A percentile compares a stretch with the other conserved stretches of the same genome.
phyloP scores from a whole-genome alignment of 2,888 invertebrate genomes.

The Acrobeloides nanus region DNA sequence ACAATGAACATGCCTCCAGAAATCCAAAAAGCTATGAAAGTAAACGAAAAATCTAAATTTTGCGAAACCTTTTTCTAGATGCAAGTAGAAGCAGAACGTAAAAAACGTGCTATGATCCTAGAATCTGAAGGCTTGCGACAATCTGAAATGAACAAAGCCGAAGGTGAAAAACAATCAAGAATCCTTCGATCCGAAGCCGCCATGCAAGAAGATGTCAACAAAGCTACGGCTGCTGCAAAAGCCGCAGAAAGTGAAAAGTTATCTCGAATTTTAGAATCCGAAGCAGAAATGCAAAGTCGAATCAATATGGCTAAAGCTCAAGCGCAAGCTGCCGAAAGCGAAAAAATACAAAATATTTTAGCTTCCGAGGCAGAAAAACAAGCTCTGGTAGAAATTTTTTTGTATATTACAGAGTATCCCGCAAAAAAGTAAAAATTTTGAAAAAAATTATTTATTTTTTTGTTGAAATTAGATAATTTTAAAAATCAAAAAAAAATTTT shows the following conservation, averaged over 20 bases:
- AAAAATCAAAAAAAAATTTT: too few species aligned
- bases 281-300: too few species aligned
- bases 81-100: slow-evolving; percentile 97
- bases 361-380: too few species aligned
- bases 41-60: slow-evolving; percentile 79
- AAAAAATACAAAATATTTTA: too few species aligned
- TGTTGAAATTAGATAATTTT: too few species aligned
- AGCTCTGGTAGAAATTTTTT: too few species aligned
- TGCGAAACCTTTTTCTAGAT: slow-evolving; percentile 1
- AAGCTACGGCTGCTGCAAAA: too few species aligned
- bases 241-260: too few species aligned
- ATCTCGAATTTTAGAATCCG: too few species aligned
- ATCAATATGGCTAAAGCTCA: slow-evolving; percentile 12
- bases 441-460: too few species aligned
- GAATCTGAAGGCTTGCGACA: slow-evolving; percentile 74
- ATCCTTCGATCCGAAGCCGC: slow-evolving; percentile 87
- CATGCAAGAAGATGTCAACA: slow-evolving; percentile 65
- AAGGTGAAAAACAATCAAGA: slow-evolving; percentile 81
- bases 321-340: slow-evolving; percentile 16
- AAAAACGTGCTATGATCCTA: slow-evolving; percentile 87
- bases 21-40: slow-evolving; percentile 98
- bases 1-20: slow-evolving; percentile 67
- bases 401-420: too few species aligned
- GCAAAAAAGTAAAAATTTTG: too few species aligned
- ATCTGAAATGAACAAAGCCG: slow-evolving; percentile 80